Percentiles rank a stretch among this genome's conserved stretches.
Evolutionary conservation across 2,113 vertebrate genomes (phyloP).

Genomic region (Rhinichthys klamathensis): DNA sequence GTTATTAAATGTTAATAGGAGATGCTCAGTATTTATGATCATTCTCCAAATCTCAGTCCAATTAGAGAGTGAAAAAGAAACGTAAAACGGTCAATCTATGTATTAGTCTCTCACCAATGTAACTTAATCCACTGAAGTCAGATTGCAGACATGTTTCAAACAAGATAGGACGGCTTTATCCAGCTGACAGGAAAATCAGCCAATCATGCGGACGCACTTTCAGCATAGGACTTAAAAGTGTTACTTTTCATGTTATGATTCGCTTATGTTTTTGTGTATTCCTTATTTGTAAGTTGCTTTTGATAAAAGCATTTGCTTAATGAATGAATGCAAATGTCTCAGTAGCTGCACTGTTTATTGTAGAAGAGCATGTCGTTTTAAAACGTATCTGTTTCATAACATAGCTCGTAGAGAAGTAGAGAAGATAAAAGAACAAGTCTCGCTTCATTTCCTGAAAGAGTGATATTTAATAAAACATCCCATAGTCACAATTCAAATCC

Average conservation of each 20-base stretch:
- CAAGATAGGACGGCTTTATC: neutral
- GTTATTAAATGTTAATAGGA: too few species aligned
- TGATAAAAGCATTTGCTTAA: slow-evolving; percentile 15
- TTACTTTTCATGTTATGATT: neutral
- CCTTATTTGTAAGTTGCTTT: neutral
- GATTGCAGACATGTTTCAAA: neutral
- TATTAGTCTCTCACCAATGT: neutral
- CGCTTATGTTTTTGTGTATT: neutral
- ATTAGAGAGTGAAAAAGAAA: neutral
- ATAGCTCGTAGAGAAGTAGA: neutral
- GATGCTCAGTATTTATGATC: too few species aligned
- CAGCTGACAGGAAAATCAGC: neutral
- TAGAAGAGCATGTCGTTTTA: neutral
- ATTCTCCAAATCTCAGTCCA: neutral
- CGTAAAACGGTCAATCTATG: too few species aligned
- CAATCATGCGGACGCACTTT: neutral
- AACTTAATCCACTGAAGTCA: neutral
- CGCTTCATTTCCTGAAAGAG: slow-evolving; percentile 30
- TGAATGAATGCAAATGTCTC: slow-evolving; percentile 2
- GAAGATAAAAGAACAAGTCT: slow-evolving; percentile 9
- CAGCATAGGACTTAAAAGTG: neutral
- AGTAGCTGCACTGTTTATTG: neutral
- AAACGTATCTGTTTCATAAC: neutral
- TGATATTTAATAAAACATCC: slow-evolving; percentile 44
- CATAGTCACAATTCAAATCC: slow-evolving; percentile 47